Base-by-base conservation (phyloP, 2,113 vertebrate genomes). In the Hassar affinis region DNA sequence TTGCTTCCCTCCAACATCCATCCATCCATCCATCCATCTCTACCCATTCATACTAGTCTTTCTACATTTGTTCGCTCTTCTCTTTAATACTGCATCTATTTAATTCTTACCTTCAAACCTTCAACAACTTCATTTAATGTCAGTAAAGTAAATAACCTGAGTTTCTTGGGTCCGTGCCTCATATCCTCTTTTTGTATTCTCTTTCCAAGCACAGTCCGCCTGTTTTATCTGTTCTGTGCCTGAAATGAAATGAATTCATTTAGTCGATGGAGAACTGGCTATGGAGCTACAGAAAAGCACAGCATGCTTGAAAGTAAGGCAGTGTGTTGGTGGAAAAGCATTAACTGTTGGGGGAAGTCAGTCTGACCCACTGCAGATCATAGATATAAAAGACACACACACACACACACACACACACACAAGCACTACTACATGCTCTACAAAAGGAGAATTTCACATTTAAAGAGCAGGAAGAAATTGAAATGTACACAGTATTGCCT, bases 321-420 rank as follows among this genome's bases (percentile, higher is more conserved):
- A 49, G 69, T 3, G 45, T 72, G 45, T 72, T 49, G n/a, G 69
- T 49, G 69, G 45, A 49, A 49, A 49, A 15, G 45, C 69, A 72
- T 72, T 27, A 72, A 49, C 22, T 49, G 69, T 72, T 49, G 45
- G 49, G 69, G 69, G 42, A 72, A 72, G 69, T 72, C 69, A 72
- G 69, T 72, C 69, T 72, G 69, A 72, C 69, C 69, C 6, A 49
- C 25, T 72, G 69, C 45, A 72, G 42, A 72, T 72, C 69, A 71
- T 11, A 45, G 68, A 71, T 71, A 42, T 25, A 18, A 68, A 33
- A 68, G 30, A 64, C 62, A 64, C 62, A 33, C 62, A 64, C 27
- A 64, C 62, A 64, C 61, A 66, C 62, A 66, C 30, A 66, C 62
- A 69, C 64, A 68, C 64, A 68, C 64, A 42, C 30, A 33, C 25